phyloP scores from a whole-genome alignment of 2,888 invertebrate species.

The Dynastes hyllus region DNA sequence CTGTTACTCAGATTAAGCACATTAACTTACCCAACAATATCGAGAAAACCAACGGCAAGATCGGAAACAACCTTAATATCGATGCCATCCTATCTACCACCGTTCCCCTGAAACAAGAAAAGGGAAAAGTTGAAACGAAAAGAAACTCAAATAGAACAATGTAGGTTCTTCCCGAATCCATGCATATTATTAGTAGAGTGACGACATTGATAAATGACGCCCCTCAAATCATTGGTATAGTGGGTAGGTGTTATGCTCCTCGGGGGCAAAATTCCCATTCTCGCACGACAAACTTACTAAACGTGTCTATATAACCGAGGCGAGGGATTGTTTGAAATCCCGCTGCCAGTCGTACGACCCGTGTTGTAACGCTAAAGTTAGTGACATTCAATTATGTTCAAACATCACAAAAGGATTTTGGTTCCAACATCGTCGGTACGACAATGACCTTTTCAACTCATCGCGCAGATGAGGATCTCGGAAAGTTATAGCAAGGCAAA shows the following conservation, averaged over 20 bases:
- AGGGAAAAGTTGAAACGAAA: conserved; percentile 27
- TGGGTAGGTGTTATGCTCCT: neutral
- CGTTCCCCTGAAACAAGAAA: conserved; percentile 33
- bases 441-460: conserved; percentile 25
- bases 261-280: conserved; percentile 1
- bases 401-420: conserved; percentile 42
- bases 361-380: conserved; percentile 46
- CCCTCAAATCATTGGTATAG: neutral
- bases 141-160: conserved; percentile 46
- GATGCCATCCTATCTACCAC: conserved; percentile 33
- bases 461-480: conserved; percentile 22
- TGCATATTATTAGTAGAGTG: conserved; percentile 47
- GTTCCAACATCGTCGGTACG: conserved; percentile 23
- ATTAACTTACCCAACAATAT: conserved; percentile 30
- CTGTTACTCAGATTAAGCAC: neutral
- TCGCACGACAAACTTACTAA: conserved; percentile 34
- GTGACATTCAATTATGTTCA: conserved; percentile 49
- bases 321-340: conserved; percentile 16
- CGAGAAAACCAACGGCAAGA: conserved; percentile 17
- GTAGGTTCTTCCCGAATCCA: conserved; percentile 38
- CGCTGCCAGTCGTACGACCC: conserved; percentile 1
- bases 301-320: conserved; percentile 30
- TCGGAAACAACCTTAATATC: conserved; percentile 12
- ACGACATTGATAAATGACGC: conserved; percentile 41
- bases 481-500: neutral